Evolutionary conservation across 2,113 vertebrate genomes (phyloP).

Genomic region (Chaetodon auriga): DNA sequence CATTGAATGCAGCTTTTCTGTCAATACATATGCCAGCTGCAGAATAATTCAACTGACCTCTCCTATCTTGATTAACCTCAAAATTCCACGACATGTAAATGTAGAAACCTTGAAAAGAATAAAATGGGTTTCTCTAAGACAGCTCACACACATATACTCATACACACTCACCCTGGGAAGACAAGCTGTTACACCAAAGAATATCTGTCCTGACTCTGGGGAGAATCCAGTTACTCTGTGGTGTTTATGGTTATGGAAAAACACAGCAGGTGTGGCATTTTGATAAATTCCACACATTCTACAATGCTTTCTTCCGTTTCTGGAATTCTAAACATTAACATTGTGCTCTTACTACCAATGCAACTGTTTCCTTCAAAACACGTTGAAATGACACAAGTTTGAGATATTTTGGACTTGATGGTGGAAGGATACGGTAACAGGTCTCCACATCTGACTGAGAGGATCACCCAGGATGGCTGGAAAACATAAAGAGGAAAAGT

Average conservation of each 20-base stretch:
- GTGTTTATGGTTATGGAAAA: conserved; percentile 82
- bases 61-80: background rate
- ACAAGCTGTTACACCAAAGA: conserved; percentile 96
- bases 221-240: conserved; percentile 96
- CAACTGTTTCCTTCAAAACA: background rate
- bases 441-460: conserved; percentile 96
- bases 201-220: conserved; percentile 95
- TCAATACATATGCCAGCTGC: background rate
- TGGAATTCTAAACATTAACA: background rate
- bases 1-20: background rate
- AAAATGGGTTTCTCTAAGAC: background rate
- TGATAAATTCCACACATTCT: background rate
- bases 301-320: background rate
- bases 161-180: conserved; percentile 89
- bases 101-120: background rate
- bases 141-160: background rate
- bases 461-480: conserved; percentile 96
- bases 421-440: conserved; percentile 96
- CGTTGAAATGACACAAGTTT: background rate
- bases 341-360: background rate
- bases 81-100: background rate
- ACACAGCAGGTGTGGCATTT: background rate
- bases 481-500: conserved; percentile 43
- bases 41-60: background rate
- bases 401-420: background rate